Conservation (phyloP, 2,888 invertebrate genomes). For the Cremastinae sp. region DNA sequence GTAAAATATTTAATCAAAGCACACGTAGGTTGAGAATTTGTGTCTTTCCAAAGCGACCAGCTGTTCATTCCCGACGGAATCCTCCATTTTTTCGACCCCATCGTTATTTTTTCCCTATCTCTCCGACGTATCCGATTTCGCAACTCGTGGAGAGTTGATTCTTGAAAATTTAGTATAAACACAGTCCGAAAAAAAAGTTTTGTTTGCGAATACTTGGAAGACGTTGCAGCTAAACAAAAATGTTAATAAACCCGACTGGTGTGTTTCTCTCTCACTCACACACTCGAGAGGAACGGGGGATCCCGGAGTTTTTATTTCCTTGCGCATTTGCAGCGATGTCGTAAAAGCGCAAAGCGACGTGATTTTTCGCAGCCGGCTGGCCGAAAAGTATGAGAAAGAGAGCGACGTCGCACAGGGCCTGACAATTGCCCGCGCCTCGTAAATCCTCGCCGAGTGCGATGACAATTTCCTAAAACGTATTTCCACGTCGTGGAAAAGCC, state of each 20-base stretch:
- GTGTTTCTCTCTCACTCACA: not conserved
- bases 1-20: no score
- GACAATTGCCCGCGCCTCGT: slow-evolving; percentile 52
- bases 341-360: slow-evolving; percentile 39
- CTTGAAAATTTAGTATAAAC: no score
- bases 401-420: slow-evolving; percentile 26
- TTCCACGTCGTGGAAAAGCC: slow-evolving; percentile 56
- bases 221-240: slow-evolving; percentile 1
- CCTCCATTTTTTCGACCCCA: no score
- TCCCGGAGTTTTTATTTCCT: slow-evolving; percentile 13
- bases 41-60: no score
- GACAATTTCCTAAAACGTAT: slow-evolving; percentile 56
- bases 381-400: not conserved
- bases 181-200: no score
- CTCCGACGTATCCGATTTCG: not conserved
- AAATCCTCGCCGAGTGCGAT: slow-evolving; percentile 47
- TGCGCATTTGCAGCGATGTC: slow-evolving; percentile 38
- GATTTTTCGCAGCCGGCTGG: slow-evolving; percentile 22
- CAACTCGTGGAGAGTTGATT: no score
- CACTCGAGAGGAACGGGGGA: not conserved
- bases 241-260: not conserved
- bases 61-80: no score
- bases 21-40: no score
- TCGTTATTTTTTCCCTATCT: slow-evolving; percentile 21
- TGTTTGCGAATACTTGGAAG: no score